Evolutionary conservation across 2,888 invertebrate species (phyloP).

Genomic region (Punctoribates punctum): DNA sequence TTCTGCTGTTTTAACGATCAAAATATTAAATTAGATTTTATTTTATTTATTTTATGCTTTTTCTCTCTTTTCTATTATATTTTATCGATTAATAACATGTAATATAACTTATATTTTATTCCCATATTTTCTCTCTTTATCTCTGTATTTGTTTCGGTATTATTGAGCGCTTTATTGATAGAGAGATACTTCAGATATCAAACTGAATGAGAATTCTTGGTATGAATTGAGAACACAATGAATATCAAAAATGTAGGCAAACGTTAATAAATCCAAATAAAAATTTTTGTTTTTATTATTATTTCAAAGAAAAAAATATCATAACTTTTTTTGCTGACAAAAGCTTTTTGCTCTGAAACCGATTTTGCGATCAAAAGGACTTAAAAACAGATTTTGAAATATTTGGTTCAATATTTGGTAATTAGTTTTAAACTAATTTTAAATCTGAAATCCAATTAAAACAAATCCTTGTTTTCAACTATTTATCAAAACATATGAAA

Average conservation of each 20-base stretch:
- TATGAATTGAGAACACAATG: too few relatives aligned
- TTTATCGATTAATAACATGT: not conserved
- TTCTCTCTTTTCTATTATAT: not conserved
- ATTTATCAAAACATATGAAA: too few relatives aligned
- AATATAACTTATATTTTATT: not conserved
- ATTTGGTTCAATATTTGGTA: not conserved
- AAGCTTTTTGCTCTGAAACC: too few relatives aligned
- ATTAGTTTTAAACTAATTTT: too few relatives aligned
- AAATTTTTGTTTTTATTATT: too few relatives aligned
- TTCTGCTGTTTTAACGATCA: not conserved
- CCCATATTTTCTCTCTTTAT: not conserved
- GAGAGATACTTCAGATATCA: not conserved
- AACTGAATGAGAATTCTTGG: too few relatives aligned
- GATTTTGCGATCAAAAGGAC: too few relatives aligned
- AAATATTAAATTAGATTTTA: not conserved
- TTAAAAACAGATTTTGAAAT: not conserved
- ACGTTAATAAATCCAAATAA: too few relatives aligned
- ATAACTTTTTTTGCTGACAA: not conserved
- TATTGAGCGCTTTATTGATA: conserved; percentile 2
- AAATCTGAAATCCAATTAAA: too few relatives aligned
- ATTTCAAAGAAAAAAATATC: not conserved
- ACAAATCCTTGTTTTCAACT: too few relatives aligned
- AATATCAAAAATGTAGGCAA: too few relatives aligned
- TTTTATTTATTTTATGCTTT: not conserved
- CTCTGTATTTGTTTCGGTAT: not conserved